phyloP scores from a whole-genome alignment of 2,888 invertebrate species.

The Agriopis marginaria region DNA sequence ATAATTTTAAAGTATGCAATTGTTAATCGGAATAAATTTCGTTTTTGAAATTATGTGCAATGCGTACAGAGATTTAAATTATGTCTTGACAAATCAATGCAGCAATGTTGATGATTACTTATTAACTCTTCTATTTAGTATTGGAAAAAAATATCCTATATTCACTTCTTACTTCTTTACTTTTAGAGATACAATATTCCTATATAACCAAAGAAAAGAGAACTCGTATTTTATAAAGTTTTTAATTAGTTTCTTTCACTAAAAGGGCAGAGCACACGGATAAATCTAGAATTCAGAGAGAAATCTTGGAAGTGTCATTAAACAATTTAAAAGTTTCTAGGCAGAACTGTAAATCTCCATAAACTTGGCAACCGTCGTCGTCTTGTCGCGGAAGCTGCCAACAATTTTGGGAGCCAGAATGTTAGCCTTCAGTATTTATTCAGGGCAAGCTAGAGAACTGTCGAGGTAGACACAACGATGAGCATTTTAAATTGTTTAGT shows the following conservation, averaged over 20 bases:
- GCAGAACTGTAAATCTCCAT: constrained; percentile 33
- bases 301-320: constrained; percentile 40
- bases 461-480: neutral
- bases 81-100: too few relatives aligned
- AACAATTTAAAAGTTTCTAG: constrained; percentile 44
- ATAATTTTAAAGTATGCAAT: too few relatives aligned
- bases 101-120: too few relatives aligned
- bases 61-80: too few relatives aligned
- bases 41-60: too few relatives aligned
- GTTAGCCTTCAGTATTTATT: constrained; percentile 14
- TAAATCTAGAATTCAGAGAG: constrained; percentile 35
- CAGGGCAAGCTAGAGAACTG: neutral
- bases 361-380: constrained; percentile 20
- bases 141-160: too few relatives aligned
- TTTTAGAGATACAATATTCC: neutral
- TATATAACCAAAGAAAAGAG: neutral
- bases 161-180: too few relatives aligned
- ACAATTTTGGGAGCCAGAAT: constrained; percentile 15
- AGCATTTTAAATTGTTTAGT: neutral
- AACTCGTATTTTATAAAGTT: constrained; percentile 32
- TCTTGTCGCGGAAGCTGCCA: constrained; percentile 16
- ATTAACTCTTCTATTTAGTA: too few relatives aligned
- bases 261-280: constrained; percentile 12
- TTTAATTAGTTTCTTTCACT: constrained; percentile 34
- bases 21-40: too few relatives aligned